Evolutionary conservation across 64 coral and sea anemone genomes (phyloP).

Genomic region (Montipora capricornis): DNA sequence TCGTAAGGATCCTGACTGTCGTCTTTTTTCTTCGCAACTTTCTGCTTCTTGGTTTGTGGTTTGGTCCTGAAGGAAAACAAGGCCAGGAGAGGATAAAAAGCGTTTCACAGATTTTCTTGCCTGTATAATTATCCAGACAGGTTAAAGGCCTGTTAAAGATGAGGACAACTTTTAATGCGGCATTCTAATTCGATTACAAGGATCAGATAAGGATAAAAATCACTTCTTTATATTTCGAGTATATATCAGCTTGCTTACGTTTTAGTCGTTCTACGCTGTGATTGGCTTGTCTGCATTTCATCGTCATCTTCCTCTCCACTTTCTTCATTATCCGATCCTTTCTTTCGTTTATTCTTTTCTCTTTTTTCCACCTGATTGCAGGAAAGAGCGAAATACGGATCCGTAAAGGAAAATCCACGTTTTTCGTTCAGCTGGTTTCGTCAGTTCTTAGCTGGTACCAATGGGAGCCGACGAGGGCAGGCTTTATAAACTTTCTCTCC

Average conservation of each 20-base stretch:
- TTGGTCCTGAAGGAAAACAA: slow-evolving; percentile 11
- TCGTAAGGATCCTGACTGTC: slow-evolving; percentile 88
- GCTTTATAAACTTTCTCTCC: too few relatives aligned
- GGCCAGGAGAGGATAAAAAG: not conserved
- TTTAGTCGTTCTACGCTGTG: slow-evolving; percentile 42
- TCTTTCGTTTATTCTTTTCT: slow-evolving; percentile 77
- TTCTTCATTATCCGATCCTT: slow-evolving; percentile 68
- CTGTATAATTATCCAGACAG: too few relatives aligned
- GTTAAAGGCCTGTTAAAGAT: too few relatives aligned
- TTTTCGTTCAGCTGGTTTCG: too few relatives aligned
- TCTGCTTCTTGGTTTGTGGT: slow-evolving; percentile 78
- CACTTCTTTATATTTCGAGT: too few relatives aligned
- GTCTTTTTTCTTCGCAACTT: slow-evolving; percentile 83
- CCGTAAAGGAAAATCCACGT: too few relatives aligned
- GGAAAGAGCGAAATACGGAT: not conserved
- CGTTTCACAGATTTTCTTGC: not conserved
- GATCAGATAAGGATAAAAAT: too few relatives aligned
- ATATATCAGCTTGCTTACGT: slow-evolving; percentile 34
- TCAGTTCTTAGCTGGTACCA: too few relatives aligned
- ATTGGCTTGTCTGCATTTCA: slow-evolving; percentile 20
- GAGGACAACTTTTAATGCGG: too few relatives aligned
- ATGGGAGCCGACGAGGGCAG: too few relatives aligned
- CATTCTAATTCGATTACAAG: too few relatives aligned
- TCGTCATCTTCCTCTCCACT: slow-evolving; percentile 54
- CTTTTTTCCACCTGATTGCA: slow-evolving; percentile 82